Evolutionary conservation across 2,113 vertebrate species (phyloP).

Genomic region (Perca fluviatilis): DNA sequence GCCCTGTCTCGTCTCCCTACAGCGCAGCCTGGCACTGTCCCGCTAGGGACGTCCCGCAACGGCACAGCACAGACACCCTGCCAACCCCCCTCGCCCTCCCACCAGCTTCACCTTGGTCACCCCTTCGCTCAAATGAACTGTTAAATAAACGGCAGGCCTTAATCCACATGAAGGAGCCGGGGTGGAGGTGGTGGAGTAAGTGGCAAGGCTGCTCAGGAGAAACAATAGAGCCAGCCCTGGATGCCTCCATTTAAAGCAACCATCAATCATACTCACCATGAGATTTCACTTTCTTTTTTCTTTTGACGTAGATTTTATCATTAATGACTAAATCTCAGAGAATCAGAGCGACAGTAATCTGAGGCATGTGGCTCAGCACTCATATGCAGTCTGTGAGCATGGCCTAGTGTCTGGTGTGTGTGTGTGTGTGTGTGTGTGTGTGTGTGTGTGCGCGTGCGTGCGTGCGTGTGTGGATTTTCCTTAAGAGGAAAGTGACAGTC

Average conservation of each 20-base stretch:
- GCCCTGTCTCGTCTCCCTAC: slow-evolving; percentile 83
- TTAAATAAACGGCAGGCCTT: slow-evolving; percentile 89
- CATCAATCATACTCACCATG: slow-evolving; percentile 88
- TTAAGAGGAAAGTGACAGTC: neutral
- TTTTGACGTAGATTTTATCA: slow-evolving; percentile 82
- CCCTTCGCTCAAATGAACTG: slow-evolving; percentile 88
- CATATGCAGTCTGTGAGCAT: slow-evolving; percentile 50
- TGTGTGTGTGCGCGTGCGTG: neutral
- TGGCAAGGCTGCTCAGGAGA: slow-evolving; percentile 74
- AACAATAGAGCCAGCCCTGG: slow-evolving; percentile 85
- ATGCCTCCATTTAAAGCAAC: slow-evolving; percentile 87
- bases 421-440: slow-evolving; percentile 4
- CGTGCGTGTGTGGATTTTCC: neutral
- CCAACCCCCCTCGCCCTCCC: slow-evolving; percentile 51
- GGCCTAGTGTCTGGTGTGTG: slow-evolving; percentile 58
- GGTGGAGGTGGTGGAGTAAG: slow-evolving; percentile 62
- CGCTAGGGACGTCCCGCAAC: slow-evolving; percentile 79
- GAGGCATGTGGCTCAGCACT: slow-evolving; percentile 66
- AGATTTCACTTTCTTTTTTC: slow-evolving; percentile 78
- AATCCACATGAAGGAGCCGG: slow-evolving; percentile 84
- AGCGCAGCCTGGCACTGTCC: slow-evolving; percentile 89
- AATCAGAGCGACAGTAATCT: slow-evolving; percentile 66
- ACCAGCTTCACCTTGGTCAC: slow-evolving; percentile 81
- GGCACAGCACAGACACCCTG: slow-evolving; percentile 77
- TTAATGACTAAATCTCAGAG: slow-evolving; percentile 84